Conservation (phyloP, 2,888 invertebrate genomes). For the Elmis aenea region DNA sequence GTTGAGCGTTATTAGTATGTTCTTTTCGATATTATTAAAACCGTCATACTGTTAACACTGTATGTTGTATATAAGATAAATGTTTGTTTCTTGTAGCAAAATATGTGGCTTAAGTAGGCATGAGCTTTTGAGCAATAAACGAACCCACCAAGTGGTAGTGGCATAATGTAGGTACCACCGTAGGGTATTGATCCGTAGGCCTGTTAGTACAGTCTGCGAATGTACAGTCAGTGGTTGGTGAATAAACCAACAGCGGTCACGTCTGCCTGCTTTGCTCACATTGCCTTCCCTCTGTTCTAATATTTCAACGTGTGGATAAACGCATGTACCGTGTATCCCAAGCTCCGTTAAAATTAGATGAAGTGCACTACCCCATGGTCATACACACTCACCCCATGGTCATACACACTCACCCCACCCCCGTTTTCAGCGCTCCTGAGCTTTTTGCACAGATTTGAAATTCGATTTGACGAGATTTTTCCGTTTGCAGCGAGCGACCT, state of each 20-base stretch:
- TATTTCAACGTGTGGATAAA: no score
- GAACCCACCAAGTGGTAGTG: background rate
- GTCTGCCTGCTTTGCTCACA: constrained; percentile 12
- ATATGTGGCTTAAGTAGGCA: no score
- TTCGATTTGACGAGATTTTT: constrained; percentile 3
- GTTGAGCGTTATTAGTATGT: no score
- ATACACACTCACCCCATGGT: constrained; percentile 2
- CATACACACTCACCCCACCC: no score
- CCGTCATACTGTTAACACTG: no score
- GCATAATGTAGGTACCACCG: constrained; percentile 16
- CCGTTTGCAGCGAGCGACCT: background rate
- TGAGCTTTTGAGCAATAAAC: no score
- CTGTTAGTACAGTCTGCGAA: constrained; percentile 15
- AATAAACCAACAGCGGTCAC: constrained; percentile 18
- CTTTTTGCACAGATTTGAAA: constrained; percentile 6
- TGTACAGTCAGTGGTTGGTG: constrained; percentile 10
- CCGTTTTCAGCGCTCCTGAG: constrained; percentile 7
- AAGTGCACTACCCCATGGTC: constrained; percentile 6
- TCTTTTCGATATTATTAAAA: no score
- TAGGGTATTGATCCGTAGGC: constrained; percentile 24
- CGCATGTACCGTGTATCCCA: no score
- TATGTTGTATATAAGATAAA: no score
- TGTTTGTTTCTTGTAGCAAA: no score
- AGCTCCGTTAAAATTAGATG: constrained; percentile 14
- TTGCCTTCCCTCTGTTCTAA: constrained; percentile 7